Evolutionary conservation across 1,140 invertebrate genomes (phyloP), one percentile per base, ranked within the genome.

Genomic region (Drosophila sulfurigaster): DNA sequence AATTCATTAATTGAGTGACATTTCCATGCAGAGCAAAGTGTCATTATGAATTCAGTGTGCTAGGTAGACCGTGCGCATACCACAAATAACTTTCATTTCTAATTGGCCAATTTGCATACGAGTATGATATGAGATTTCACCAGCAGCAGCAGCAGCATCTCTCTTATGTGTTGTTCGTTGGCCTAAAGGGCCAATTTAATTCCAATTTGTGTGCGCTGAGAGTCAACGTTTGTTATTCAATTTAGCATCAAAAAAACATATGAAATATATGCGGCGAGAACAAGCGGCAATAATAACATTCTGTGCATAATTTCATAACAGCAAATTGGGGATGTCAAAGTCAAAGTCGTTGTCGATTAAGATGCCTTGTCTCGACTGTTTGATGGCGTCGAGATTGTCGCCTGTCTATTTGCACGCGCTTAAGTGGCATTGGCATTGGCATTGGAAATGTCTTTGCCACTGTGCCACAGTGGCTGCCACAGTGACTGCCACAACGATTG

Each of bases 281-380:
- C 82, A 79, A 79, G 82, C 79, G 75, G 67, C 82, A 86, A 86
- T 82, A 86, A 87, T 86, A 86, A 87, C 79, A 76, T 82, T 86
- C 68, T 25, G 48, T 77, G 83, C 62, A 86, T 88, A 82, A 86
- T 86, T 86, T 86, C 76, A 88, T 88, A 82, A 77, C 62, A 62
- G 70, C 65, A 60, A 73, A 63, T 75, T 68, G 20, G 69, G 58
- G 41, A 46, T 48, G 68, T 38, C 81, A 49, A 25, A 72, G 38
- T 52, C 20, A 43, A 77, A 56, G 41, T 56, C 41, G 69, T 57
- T 59, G 58, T 49, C 73, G 35, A 58, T 73, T 51, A 68, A 68
- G 69, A 88, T 70, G 64, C 57, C 41, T 78, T 67, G 74, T 48
- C 63, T 59, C 8, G 62, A 65, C 62, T 56, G 38, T 8, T 60